These are phyloP conservation scores for Lacanobia wlatinum DNA, from an alignment of 2,888 invertebrate species.

Conservation along the genomic window DNA sequence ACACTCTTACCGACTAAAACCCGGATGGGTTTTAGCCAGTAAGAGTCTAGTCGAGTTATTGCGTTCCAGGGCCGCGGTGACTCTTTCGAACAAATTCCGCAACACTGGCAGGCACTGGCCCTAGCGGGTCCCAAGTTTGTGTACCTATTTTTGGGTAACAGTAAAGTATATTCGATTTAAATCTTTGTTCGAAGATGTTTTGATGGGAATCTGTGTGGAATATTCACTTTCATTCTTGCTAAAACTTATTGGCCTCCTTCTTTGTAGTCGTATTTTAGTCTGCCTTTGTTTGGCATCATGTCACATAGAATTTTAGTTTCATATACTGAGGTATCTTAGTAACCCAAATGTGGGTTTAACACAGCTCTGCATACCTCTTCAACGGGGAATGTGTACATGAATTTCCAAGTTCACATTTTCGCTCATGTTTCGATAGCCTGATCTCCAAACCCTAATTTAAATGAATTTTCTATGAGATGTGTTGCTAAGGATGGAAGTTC, in stretches of 20 bases:
- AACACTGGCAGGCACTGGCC: no score
- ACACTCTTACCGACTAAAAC: no score
- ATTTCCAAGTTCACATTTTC: constrained; percentile 21
- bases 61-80: no score
- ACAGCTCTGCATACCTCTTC: constrained; percentile 1
- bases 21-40: no score
- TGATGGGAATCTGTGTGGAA: not conserved
- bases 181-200: not conserved
- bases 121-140: no score
- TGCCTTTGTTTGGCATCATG: no score
- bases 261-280: no score
- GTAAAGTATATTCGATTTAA: no score
- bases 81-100: no score
- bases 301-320: not conserved
- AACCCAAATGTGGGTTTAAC: not conserved
- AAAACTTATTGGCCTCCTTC: not conserved
- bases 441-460: constrained; percentile 40
- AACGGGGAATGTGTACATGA: not conserved
- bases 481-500: constrained; percentile 7
- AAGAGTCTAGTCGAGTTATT: no score
- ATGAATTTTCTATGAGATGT: constrained; percentile 45
- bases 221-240: no score
- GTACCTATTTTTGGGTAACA: no score
- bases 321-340: not conserved
- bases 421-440: constrained; percentile 9